Conservation (phyloP, 23 tunicate genomes). For the Trididemnum clinides region DNA sequence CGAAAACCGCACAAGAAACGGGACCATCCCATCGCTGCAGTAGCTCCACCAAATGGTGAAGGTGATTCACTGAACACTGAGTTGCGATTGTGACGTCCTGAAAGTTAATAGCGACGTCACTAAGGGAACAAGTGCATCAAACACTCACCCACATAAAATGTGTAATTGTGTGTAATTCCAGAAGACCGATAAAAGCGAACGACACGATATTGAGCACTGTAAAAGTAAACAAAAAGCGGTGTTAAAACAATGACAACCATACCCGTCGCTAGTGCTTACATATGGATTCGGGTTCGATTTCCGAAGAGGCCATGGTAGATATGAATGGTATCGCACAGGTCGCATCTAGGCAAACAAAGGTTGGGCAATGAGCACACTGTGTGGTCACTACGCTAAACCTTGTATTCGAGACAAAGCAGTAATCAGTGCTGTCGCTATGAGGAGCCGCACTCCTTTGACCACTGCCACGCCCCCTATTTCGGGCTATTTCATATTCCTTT, state of each 20-base stretch:
- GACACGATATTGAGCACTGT: conserved; percentile 83
- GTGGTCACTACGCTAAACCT: too few species aligned
- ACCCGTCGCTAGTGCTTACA: background rate
- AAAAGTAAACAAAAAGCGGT: background rate
- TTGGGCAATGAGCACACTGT: too few species aligned
- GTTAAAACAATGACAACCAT: background rate
- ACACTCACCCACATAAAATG: conserved; percentile 49
- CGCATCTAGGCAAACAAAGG: too few species aligned
- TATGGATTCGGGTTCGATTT: too few species aligned
- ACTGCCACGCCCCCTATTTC: too few species aligned
- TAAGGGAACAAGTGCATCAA: background rate
- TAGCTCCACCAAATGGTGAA: conserved; percentile 98
- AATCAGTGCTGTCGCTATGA: too few species aligned
- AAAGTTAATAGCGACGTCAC: background rate
- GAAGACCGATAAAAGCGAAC: conserved; percentile 60
- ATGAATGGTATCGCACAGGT: too few species aligned
- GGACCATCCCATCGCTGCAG: conserved; percentile 95
- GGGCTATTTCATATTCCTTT: too few species aligned
- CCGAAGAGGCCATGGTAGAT: too few species aligned
- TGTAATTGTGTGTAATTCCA: conserved; percentile 59
- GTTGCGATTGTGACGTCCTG: conserved; percentile 94
- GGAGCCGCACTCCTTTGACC: too few species aligned
- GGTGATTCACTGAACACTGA: conserved; percentile 94
- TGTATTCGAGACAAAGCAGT: too few species aligned
- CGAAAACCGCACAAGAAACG: conserved; percentile 85